Evolutionary conservation across 2,797 vertebrate genomes (phyloP).

Genomic region (Bryconaethiops microstoma): DNA sequence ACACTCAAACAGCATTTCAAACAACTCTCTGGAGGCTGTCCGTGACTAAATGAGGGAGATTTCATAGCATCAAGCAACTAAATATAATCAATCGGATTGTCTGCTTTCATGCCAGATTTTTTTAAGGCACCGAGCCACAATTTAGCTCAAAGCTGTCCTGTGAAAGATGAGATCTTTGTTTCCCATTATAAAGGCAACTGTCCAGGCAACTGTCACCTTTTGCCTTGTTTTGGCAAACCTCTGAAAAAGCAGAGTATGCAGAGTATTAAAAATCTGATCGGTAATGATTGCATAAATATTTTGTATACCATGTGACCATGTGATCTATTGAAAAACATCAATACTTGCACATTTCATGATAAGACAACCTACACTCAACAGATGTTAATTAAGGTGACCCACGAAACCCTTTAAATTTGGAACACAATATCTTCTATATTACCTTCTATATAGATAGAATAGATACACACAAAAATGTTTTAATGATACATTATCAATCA

Average conservation of each 20-base stretch:
- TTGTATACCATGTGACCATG: no score
- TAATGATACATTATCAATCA: no score
- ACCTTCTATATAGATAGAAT: no score
- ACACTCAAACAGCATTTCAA: neutral
- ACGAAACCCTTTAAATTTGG: no score
- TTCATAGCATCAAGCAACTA: neutral
- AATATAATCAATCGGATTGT: slow-evolving; percentile 17
- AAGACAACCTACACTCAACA: no score
- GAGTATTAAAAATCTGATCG: neutral
- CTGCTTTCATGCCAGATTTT: slow-evolving; percentile 1
- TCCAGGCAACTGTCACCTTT: neutral
- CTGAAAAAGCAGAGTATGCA: neutral
- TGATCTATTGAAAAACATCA: no score
- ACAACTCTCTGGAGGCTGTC: neutral
- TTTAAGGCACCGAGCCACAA: neutral
- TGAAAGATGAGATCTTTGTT: slow-evolving; percentile 3
- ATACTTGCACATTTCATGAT: no score
- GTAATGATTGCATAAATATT: neutral
- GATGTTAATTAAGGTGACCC: no score
- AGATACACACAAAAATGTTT: no score
- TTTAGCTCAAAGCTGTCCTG: slow-evolving; percentile 7
- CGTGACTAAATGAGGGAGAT: neutral
- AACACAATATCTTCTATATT: no score
- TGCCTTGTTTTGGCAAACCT: neutral
- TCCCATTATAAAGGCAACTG: neutral